phyloP scores from a whole-genome alignment of 1,140 invertebrate genomes.

The Rhopalosiphum padi region DNA sequence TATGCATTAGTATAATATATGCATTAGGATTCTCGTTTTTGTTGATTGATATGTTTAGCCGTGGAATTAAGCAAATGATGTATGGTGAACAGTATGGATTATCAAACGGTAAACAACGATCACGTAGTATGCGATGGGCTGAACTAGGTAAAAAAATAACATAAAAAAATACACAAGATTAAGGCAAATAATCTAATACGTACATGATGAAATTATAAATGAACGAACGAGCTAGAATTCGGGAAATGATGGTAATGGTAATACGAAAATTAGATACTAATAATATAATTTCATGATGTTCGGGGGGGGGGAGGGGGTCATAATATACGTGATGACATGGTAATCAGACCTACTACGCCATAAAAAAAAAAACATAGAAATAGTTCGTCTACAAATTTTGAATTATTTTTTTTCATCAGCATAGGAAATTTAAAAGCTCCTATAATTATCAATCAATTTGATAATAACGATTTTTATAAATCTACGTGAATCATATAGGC shows the following conservation, averaged over 20 bases:
- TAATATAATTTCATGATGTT: not conserved
- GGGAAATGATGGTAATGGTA: not conserved
- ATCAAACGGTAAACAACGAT: not conserved
- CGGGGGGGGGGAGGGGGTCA: not conserved
- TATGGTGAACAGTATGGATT: not conserved
- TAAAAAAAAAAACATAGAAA: too few species aligned
- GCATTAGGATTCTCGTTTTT: not conserved
- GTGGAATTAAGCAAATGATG: not conserved
- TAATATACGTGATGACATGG: too few species aligned
- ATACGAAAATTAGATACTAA: not conserved
- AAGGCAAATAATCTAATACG: not conserved
- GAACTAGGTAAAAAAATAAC: not conserved
- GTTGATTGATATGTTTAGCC: conserved; percentile 2
- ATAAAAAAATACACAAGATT: not conserved
- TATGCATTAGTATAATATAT: not conserved
- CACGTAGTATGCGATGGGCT: not conserved
- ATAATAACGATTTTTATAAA: not conserved
- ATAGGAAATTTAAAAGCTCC: not conserved
- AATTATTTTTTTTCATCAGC: too few species aligned
- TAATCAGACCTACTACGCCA: too few species aligned
- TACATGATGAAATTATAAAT: not conserved
- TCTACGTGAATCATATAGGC: not conserved
- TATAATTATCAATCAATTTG: not conserved
- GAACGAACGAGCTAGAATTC: not conserved
- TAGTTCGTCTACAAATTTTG: too few species aligned